These are phyloP conservation scores for Abramis brama DNA, from an alignment of 2,113 vertebrate species.

Conservation along the genomic window DNA sequence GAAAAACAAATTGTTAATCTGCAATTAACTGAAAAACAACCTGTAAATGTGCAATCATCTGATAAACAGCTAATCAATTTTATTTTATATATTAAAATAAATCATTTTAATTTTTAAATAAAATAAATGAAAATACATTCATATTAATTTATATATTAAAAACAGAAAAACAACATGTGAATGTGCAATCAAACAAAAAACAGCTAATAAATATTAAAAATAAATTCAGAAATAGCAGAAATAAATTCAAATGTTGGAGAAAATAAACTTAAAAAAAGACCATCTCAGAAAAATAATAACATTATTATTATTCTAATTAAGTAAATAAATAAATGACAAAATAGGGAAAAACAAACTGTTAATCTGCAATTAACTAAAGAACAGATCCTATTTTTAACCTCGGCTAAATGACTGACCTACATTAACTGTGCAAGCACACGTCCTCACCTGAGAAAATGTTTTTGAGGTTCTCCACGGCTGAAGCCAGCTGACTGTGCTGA, in stretches of 20 bases:
- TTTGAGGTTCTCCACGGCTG: conserved; percentile 97
- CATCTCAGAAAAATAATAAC: not conserved
- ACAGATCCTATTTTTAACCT: not conserved
- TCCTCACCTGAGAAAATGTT: conserved; percentile 95
- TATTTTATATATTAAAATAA: too few species aligned
- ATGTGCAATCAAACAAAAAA: not conserved
- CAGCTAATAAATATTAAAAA: not conserved
- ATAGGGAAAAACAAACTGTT: too few species aligned
- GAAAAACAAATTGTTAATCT: too few species aligned
- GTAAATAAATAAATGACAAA: too few species aligned
- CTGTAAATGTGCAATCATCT: not conserved
- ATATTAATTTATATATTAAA: too few species aligned
- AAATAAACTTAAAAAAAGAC: not conserved
- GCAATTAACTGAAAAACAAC: not conserved
- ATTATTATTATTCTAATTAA: too few species aligned
- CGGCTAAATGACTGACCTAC: not conserved
- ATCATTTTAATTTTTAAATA: too few species aligned
- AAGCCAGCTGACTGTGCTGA: conserved; percentile 95
- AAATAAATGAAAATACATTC: too few species aligned
- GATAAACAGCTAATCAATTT: too few species aligned
- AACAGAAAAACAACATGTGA: not conserved
- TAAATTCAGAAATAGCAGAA: not conserved
- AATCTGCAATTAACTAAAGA: not conserved
- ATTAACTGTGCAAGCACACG: not conserved
- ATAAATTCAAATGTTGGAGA: not conserved